Base-by-base conservation (phyloP, 2,113 vertebrate genomes). In the Chrysemys picta region DNA sequence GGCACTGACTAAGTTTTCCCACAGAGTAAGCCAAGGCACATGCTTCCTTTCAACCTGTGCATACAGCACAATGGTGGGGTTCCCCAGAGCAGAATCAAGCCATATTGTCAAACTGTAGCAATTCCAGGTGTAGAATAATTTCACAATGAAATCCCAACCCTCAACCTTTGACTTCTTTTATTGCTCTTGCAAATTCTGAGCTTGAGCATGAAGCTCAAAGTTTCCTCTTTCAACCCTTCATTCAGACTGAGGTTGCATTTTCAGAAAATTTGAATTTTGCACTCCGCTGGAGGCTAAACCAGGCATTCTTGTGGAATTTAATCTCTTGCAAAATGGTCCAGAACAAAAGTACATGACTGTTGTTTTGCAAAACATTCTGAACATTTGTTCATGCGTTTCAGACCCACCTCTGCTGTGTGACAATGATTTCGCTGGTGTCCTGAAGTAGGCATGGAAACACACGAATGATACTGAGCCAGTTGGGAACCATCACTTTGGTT, bases 221-320 rank as follows among this genome's bases (percentile, higher is more conserved):
- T 47, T 50, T 82, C 62, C 56, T 50, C 80, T 2, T 31, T 62
- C 56, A 94, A 80, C 45, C 49, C 89, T 92, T 65, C 24, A 19
- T 47, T 65, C 78, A 86, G 80, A 42, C 59, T 84, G 19, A 21
- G 21, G n/a, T 24, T 42, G 35, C 17, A 10, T 75, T 42, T 42
- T 42, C 8, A 38, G 56, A 35, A 90, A 90, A 57, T 45, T 4
- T 7, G 54, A 47, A 50, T 93, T 88, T 82, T 62, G 56, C 90
- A 0, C 49, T 25, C 84, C 22, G 57, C 78, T 86, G 0, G 0
- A 69, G 49, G 84, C n/a, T 53, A 38, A 47, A 53, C 85, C 49
- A 78, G 85, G 82, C 59, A 52, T 83, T 65, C 6, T 42, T 76
- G 49, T 1, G 0, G 9, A 79, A 89, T 42, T 88, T 88, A 62